Evolutionary conservation across 2,113 vertebrate genomes (phyloP).

Genomic region (Nestor notabilis): DNA sequence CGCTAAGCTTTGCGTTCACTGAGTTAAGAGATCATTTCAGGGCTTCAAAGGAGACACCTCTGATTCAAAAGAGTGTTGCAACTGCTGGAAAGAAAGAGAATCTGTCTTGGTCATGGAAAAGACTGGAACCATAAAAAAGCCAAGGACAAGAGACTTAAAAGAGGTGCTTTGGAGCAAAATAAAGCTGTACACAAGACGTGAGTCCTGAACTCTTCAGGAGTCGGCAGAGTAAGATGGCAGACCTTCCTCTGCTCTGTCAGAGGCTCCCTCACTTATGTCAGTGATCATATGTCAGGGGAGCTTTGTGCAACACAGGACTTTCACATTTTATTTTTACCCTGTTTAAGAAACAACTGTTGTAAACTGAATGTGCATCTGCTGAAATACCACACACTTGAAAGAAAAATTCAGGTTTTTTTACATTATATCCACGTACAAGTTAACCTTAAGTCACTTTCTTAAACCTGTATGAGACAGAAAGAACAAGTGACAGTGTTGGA

Average conservation of each 20-base stretch:
- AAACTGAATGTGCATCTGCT: neutral
- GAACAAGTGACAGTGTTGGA: neutral
- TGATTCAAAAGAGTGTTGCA: neutral
- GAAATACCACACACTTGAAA: neutral
- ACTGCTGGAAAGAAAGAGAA: neutral
- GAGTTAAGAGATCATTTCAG: neutral
- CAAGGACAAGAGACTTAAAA: neutral
- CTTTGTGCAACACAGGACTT: neutral
- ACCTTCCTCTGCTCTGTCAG: neutral
- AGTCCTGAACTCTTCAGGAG: neutral
- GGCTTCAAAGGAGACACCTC: neutral
- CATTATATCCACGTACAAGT: neutral
- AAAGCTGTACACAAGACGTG: neutral
- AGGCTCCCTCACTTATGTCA: neutral
- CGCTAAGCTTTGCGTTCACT: neutral
- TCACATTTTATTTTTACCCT: neutral
- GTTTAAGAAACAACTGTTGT: neutral
- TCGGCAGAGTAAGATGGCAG: neutral
- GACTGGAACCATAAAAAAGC: neutral
- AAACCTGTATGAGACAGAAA: neutral
- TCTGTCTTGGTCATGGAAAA: neutral
- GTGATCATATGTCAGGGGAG: neutral
- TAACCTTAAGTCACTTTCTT: neutral
- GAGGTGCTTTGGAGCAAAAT: neutral
- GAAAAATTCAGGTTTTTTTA: neutral